Percentiles rank a stretch among this genome's conserved stretches.
phyloP scores from a whole-genome alignment of 2,113 vertebrate genomes.

The Caranx ignobilis region DNA sequence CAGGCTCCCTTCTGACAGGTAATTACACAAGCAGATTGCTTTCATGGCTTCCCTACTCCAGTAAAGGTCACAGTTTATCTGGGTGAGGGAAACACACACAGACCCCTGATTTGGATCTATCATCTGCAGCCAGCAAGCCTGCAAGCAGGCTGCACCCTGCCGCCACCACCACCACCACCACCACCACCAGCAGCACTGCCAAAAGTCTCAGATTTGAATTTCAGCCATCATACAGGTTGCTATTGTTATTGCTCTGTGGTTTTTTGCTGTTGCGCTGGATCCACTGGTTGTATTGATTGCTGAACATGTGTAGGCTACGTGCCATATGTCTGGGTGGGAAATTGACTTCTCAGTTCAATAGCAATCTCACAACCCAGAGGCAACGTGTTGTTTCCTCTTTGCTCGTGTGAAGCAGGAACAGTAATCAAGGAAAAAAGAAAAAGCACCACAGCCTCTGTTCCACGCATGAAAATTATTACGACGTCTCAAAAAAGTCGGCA shows the following conservation, averaged over 20 bases:
- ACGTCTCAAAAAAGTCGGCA: not conserved
- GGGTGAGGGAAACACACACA: slow-evolving; percentile 58
- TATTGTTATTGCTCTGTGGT: not conserved
- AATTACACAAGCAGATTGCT: slow-evolving; percentile 85
- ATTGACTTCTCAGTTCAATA: slow-evolving; percentile 52
- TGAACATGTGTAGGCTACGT: slow-evolving; percentile 17
- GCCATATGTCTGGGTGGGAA: not conserved
- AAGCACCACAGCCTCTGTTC: not conserved
- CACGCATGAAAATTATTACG: not conserved
- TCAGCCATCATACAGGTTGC: slow-evolving; percentile 35
- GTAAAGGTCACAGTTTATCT: slow-evolving; percentile 83
- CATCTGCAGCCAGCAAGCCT: slow-evolving; percentile 30
- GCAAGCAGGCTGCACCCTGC: slow-evolving; percentile 2
- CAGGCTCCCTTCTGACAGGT: slow-evolving; percentile 83
- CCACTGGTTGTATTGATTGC: slow-evolving; percentile 39
- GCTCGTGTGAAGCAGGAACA: not conserved
- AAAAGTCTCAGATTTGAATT: slow-evolving; percentile 22
- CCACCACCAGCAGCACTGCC: slow-evolving; percentile 10
- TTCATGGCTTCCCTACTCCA: slow-evolving; percentile 75
- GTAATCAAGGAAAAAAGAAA: not conserved
- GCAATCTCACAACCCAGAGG: slow-evolving; percentile 23
- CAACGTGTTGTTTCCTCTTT: not conserved
- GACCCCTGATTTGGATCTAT: slow-evolving; percentile 64
- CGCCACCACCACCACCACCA: not conserved
- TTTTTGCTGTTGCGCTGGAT: not conserved